These are phyloP conservation scores for Lophura nycthemera DNA, from an alignment of 2,113 vertebrate species.

Conservation along the genomic window DNA sequence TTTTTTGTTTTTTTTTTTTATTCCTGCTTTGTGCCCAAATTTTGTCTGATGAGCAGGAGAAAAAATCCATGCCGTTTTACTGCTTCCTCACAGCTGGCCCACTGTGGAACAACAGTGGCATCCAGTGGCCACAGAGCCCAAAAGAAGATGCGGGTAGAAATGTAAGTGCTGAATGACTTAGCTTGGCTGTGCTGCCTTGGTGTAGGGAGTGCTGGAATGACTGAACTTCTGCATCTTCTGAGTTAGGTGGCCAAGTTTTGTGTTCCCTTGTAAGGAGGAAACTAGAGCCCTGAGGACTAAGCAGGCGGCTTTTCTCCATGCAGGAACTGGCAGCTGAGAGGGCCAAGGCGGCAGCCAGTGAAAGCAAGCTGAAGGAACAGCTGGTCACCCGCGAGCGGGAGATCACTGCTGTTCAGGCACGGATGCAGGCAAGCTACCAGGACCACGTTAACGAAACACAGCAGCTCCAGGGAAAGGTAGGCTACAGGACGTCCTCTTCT, in stretches of 20 bases:
- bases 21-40: neutral
- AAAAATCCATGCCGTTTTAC: neutral
- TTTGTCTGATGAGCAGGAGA: neutral
- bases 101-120: constrained; percentile 43
- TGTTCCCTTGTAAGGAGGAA: neutral
- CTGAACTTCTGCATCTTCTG: neutral
- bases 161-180: neutral
- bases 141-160: constrained; percentile 17
- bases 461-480: constrained; percentile 91
- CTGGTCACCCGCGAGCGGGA: constrained; percentile 87
- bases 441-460: constrained; percentile 89
- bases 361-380: constrained; percentile 90
- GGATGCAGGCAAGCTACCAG: constrained; percentile 94
- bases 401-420: constrained; percentile 84
- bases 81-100: constrained; percentile 21
- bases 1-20: neutral
- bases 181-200: neutral
- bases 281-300: neutral
- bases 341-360: constrained; percentile 79
- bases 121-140: constrained; percentile 32
- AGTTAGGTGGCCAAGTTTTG: neutral
- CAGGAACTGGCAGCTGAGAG: constrained; percentile 90
- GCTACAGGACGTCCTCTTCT: neutral
- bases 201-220: neutral
- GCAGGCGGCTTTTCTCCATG: neutral